Evolutionary conservation across 2,113 vertebrate species (phyloP), one percentile per base, ranked within the genome.

Genomic region (Solea solea): DNA sequence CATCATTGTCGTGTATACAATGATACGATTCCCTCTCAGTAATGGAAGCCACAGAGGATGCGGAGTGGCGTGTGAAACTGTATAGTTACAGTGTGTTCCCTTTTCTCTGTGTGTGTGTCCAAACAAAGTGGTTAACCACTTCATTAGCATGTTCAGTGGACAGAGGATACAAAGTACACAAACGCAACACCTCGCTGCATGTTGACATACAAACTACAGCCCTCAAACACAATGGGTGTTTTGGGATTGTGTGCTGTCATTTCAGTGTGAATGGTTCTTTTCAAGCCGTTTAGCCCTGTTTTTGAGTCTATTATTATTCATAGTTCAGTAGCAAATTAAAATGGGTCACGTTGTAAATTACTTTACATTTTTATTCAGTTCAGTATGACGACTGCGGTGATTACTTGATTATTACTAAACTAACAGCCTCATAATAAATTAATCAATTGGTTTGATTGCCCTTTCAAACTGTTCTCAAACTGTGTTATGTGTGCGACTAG

Each of bases 41-140:
- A 7, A 41, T 9, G 66, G 52, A 51, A 70, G 42, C 42, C 69
- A 81, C 80, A 84, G 44, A 46, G 70, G 78, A 78, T 78, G 67
- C 7, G 57, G 56, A 57, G 21, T 69, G 14, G 10, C 15, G 28
- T 54, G 25, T 66, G 56, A 69, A 80, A 71, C 63, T 53, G 48
- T 6, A 5, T 27, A 56, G 5, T 40, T 16, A 45, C 7, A 3
- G 4, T 51, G n/a, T 15, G 55, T 68, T 78, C 68, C 54, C 69
- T 16, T n/a, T 60, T 13, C 3, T 16, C 14, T 56, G 45, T 83
- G 56, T 84, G 54, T 69, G 70, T 21, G 21, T 21, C 21, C 25
- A 58, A 16, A 34, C 14, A 0, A 0, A 41, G 71, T 78, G 78
- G 83, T 84, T 72, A 72, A 80, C 79, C 73, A n/a, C 64, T 14